These are phyloP conservation scores for Galeruca laticollis DNA, from an alignment of 2,888 invertebrate species.

Conservation along the genomic window DNA sequence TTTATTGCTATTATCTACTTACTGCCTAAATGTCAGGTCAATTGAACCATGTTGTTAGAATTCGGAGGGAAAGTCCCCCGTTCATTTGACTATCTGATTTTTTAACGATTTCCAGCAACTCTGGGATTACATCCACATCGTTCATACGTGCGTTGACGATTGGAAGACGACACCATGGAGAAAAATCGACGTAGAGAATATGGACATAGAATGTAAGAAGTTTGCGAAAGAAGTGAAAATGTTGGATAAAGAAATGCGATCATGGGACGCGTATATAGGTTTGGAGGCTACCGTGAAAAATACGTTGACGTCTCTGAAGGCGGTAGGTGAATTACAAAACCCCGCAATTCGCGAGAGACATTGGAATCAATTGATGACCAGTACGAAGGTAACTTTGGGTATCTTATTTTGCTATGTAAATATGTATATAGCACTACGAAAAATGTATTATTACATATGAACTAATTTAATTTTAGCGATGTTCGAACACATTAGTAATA, in stretches of 20 bases:
- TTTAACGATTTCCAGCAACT: conserved; percentile 76
- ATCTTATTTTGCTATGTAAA: conserved; percentile 37
- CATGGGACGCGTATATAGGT: conserved; percentile 91
- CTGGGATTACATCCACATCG: conserved; percentile 95
- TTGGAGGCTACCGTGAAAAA: conserved; percentile 95
- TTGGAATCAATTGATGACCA: conserved; percentile 96
- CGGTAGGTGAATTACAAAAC: conserved; percentile 96
- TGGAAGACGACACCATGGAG: conserved; percentile 99
- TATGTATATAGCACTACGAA: conserved; percentile 52
- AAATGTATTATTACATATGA: too few relatives aligned
- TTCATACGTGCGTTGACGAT: conserved; percentile 91
- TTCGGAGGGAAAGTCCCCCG: too few relatives aligned
- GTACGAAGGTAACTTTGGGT: conserved; percentile 82
- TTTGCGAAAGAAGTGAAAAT: conserved; percentile 94
- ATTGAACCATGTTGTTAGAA: too few relatives aligned
- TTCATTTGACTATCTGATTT: too few relatives aligned
- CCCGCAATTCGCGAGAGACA: conserved; percentile 95
- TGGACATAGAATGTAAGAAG: conserved; percentile 98
- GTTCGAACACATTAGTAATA: background rate
- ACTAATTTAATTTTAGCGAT: too few relatives aligned
- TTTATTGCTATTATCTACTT: too few relatives aligned
- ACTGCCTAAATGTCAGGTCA: too few relatives aligned
- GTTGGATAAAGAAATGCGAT: conserved; percentile 95
- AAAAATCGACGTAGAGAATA: conserved; percentile 96
- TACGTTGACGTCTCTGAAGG: conserved; percentile 93